phyloP scores from a whole-genome alignment of 2,797 vertebrate genomes.

The Coilia nasus region DNA sequence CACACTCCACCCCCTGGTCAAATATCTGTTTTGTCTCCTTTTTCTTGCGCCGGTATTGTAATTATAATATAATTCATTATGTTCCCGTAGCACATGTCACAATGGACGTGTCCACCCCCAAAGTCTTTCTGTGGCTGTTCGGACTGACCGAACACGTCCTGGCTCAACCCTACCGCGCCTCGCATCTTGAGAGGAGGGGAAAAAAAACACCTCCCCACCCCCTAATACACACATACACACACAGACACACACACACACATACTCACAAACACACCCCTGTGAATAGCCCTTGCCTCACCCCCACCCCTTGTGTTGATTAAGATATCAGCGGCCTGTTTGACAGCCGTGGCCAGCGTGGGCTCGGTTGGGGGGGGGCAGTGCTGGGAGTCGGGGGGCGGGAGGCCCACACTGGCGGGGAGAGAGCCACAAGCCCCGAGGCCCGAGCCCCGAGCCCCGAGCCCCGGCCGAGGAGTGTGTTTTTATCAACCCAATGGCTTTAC shows the following conservation, averaged over 20 bases:
- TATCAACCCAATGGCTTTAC: not conserved
- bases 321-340: slow-evolving; percentile 80
- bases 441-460: not conserved
- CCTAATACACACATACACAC: slow-evolving; percentile 62
- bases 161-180: slow-evolving; percentile 70
- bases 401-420: not conserved
- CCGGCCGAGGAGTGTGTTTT: not conserved
- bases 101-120: slow-evolving; percentile 76
- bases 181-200: slow-evolving; percentile 58
- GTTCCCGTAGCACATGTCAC: slow-evolving; percentile 78
- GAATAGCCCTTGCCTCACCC: slow-evolving; percentile 66
- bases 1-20: slow-evolving; percentile 79
- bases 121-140: slow-evolving; percentile 77
- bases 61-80: slow-evolving; percentile 90
- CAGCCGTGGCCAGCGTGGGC: slow-evolving; percentile 65
- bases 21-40: slow-evolving; percentile 83
- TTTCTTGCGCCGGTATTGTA: slow-evolving; percentile 82
- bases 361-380: slow-evolving; percentile 1
- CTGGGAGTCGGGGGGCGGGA: too few relatives aligned
- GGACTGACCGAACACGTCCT: slow-evolving; percentile 80
- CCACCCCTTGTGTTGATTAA: slow-evolving; percentile 77
- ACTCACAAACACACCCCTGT: slow-evolving; percentile 70
- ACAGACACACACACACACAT: slow-evolving; percentile 68
- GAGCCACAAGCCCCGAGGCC: not conserved
- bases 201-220: slow-evolving; percentile 68